Evolutionary conservation across 1,140 invertebrate species (phyloP), one percentile per base, ranked within the genome.

Genomic region (Lasioglossum baleicum): DNA sequence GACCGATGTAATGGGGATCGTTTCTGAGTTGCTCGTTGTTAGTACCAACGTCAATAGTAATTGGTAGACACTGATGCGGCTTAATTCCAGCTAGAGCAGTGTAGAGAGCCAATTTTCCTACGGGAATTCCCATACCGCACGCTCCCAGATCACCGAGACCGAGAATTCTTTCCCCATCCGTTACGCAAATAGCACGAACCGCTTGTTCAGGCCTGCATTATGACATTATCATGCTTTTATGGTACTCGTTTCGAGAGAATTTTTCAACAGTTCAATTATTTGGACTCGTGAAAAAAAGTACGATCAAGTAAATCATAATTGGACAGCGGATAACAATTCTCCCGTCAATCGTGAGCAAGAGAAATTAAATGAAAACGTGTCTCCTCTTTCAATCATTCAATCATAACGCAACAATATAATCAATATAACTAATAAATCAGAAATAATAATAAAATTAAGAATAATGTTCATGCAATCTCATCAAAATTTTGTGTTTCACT

Each of bases 51-150:
- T 99, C 98, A 63, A 99, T 94, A 1, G 96, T 96, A 85, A 99
- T 97, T 15, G 98, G 98, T 35, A 99, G 93, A 90, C 97, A 98
- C 89, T 98, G 96, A 88, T 98, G 96, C 0, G 98, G 98, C 90
- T 98, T 98, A 80, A 99, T 98, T 11, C 98, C 97, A 51, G 97
- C 98, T 66, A 99, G 91, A 0, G 97, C 98, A 0, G 98, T 98
- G 90, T 99, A 99, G 10, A 99, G 93, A 5, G 98, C 95, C 70
- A 99, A 93, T 93, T 99, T 99, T 61, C 98, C 98, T 17, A 99
- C 97, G 22, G 98, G 98, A 86, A 99, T 99, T 67, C 98, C 98
- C 97, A 98, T 98, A 5, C 98, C 98, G 89, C 97, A 98, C 7
- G 97, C 97, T 7, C 98, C 98, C 31, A 99, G 94, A 92, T 99